Conservation (phyloP, 2,888 invertebrate species). For the Drosophila merina region DNA sequence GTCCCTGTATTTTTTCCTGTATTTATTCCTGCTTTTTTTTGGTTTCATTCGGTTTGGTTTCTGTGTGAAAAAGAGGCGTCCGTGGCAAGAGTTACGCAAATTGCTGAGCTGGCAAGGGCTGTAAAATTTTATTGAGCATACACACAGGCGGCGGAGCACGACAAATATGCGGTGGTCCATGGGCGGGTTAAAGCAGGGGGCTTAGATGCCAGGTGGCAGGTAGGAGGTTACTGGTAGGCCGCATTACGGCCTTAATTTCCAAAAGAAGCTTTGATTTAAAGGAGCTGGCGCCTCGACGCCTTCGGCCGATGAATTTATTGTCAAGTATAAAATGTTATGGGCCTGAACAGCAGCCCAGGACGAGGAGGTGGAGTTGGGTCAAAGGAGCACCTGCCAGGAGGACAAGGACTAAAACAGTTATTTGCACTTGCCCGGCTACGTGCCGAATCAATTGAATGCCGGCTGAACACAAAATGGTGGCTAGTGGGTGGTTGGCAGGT, state of each 20-base stretch:
- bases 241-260: constrained; percentile 70
- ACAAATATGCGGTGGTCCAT: constrained; percentile 52
- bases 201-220: background rate
- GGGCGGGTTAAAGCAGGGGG: background rate
- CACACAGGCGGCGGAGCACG: constrained; percentile 44
- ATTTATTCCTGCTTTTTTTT: constrained; percentile 8
- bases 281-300: constrained; percentile 35
- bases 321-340: constrained; percentile 75
- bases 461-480: constrained; percentile 10
- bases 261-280: constrained; percentile 66
- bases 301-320: constrained; percentile 66
- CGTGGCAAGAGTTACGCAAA: constrained; percentile 68
- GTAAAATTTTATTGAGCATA: constrained; percentile 76
- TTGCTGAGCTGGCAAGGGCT: constrained; percentile 77
- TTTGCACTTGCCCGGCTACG: constrained; percentile 76
- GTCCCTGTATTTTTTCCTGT: background rate
- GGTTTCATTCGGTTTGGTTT: background rate
- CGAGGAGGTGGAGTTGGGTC: no score
- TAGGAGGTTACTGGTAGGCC: constrained; percentile 41
- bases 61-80: constrained; percentile 13
- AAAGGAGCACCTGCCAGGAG: constrained; percentile 6
- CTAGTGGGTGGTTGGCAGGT: background rate
- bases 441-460: constrained; percentile 75
- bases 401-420: constrained; percentile 68
- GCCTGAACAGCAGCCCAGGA: constrained; percentile 20